Evolutionary conservation across 2,797 vertebrate species (phyloP), one percentile per base, ranked within the genome.

Genomic region (Jordanella pulchra): DNA sequence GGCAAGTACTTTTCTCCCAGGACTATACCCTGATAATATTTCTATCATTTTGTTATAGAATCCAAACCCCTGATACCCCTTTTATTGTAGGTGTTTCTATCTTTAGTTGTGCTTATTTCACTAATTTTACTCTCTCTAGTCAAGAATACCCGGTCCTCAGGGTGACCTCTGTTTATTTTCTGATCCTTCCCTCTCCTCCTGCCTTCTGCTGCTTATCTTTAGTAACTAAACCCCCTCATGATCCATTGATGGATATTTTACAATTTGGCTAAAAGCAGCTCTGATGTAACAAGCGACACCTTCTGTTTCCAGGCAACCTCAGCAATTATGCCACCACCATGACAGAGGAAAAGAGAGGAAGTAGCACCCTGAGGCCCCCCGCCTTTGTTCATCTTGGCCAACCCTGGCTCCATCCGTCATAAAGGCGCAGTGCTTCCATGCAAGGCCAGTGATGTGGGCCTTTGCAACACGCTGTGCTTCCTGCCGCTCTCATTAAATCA

Each of bases 261-360:
- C 94, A 94, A 95, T 95, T 96, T 95, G 83, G 80, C 95, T 96
- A 97, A 96, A 96, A 96, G 89, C 71, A 94, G 95, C 95, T 97
- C 94, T 97, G 95, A 97, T 96, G 96, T 97, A 96, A 96, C 94
- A 94, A 90, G 91, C 96, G 95, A 98, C 96, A 97, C 91, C 87
- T 92, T 92, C 92, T 89, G 89, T 93, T 92, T 93, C 92, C 84
- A 93, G 91, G 93, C 94, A 93, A 94, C 93, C 85, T 85, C 79
- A 89, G 89, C 90, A 89, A 92, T 92, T 90, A 93, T 92, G 84
- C 79, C 84, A 79, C 74, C 82, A 84, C 87, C 90, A 91, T 87
- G 85, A 89, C 91, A 91, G 85, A 86, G 84, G 53, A 17, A 69
- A 90, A 80, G 79, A 9, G 84, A 90, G 93, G 92, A 94, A 92